Evolutionary conservation across 1,140 invertebrate genomes (phyloP), one percentile per base, ranked within the genome.

Genomic region (Phymorhynchus buccinoides): DNA sequence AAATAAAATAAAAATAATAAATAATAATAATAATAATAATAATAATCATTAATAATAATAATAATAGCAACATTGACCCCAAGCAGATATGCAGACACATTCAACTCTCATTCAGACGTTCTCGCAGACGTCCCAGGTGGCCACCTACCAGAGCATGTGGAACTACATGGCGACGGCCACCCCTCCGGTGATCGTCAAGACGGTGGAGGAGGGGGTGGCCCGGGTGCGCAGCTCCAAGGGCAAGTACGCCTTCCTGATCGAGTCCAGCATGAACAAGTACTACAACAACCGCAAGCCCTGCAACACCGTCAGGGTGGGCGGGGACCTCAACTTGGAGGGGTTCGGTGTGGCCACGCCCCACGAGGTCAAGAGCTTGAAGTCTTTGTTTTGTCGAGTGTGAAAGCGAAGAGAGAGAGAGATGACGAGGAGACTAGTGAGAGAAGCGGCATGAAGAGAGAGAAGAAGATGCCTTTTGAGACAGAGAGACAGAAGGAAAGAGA

Each of bases 221-320:
- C 98, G 90, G 98, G 98, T 9, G 96, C 98, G 4, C 37, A 44
- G 44, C 75, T 91, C 90, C 3, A 92, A 91, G 94, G 97, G 95
- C 80, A 98, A 98, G 92, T 99, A 98, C 93, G 98, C 98, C 32
- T 95, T 98, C 88, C 94, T 99, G 1, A 96, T 99, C 78, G 98
- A 99, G 94, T 98, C 97, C 22, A 97, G 97, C 0, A 98, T 97
- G 90, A 99, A 99, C 92, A 98, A 99, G 92, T 99, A 98, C 93
- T 96, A 96, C 68, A 99, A 99, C 93, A 96, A 97, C 90, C 94
- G 97, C 84, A 95, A 97, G 89, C 98, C 97, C 0, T 99, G 98
- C 93, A 97, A 99, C 92, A 98, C 98, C 1, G 97, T 99, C 96
- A 98, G 92, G 86, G 94, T 99, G 73, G 97, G 97, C 1, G 95